Base-by-base conservation (phyloP, 2,113 vertebrate species). In the Heliornis fulica region DNA sequence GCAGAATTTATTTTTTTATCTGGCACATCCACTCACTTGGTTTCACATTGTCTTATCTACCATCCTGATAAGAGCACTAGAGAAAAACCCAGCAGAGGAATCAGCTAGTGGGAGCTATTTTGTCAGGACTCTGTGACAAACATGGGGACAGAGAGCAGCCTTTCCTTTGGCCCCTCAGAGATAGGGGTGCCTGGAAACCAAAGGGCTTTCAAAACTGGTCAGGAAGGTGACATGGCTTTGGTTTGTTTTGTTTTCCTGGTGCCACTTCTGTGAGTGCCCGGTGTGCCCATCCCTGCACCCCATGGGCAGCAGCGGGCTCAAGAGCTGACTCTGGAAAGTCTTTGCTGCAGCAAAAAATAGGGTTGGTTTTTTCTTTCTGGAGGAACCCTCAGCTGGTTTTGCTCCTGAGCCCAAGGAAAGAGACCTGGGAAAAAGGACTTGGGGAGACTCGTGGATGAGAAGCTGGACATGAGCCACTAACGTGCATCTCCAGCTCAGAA, bases 171-270 rank as follows among this genome's bases (percentile, higher is more conserved):
- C 34, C 87, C 81, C 56, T 34, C 0, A 0, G 12, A 63, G 89
- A 89, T 7, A 77, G 68, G 66, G 41, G 32, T 83, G 77, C 87
- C 87, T 93, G 77, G 89, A 94, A 93, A 91, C 89, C 77, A 64
- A 54, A 10, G 0, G 50, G 50, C 21, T 72, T 46, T 65, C 76
- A 46, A 71, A 87, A 36, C 64, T 53, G n/a, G 10, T 34, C 76
- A 53, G 8, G 28, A 66, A 25, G 4, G 13, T 25, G 79, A 31
- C 0, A 1, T 6, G 11, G 5, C 11, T 81, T 71, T 15, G 7
- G 4, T 21, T 51, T 31, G 53, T 26, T 8, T n/a, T 7, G 46
- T 51, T 61, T 36, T 25, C 64, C 36, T 32, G 21, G 40, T 89
- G 28, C 60, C 32, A 23, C 61, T 76, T 78, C 61, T 80, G 63